Conservation (phyloP, 1,140 invertebrate species). For the Panagrolaimus sp. region DNA sequence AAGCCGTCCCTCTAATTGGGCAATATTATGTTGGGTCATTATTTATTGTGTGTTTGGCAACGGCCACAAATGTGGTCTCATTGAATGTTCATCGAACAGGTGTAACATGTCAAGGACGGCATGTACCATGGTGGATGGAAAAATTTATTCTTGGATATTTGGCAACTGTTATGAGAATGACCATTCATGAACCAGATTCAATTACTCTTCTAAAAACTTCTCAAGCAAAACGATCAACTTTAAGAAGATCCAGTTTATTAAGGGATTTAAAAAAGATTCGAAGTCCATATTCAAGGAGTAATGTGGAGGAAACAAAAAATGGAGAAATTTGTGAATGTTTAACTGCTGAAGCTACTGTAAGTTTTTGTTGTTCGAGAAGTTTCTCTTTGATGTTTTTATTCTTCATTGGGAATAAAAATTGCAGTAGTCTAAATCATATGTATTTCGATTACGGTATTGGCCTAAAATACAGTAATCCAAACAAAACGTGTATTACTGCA, state of each 20-base stretch:
- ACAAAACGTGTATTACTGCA: no score
- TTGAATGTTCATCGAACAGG: constrained; percentile 81
- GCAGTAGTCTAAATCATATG: no score
- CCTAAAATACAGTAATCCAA: no score
- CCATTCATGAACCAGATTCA: constrained; percentile 55
- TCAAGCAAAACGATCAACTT: constrained; percentile 43
- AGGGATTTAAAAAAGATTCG: constrained; percentile 54
- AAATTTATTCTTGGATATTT: constrained; percentile 56
- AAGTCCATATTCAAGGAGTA: constrained; percentile 47
- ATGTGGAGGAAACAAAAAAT: constrained; percentile 24
- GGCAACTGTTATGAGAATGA: constrained; percentile 49
- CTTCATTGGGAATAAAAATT: no score
- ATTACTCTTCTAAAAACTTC: constrained; percentile 54
- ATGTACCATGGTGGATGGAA: constrained; percentile 51
- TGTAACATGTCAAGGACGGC: constrained; percentile 47
- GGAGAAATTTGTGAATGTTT: constrained; percentile 48
- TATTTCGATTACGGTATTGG: no score
- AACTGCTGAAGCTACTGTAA: constrained; percentile 14
- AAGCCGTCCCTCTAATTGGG: constrained; percentile 80
- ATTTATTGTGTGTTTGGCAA: constrained; percentile 80
- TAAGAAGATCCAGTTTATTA: constrained; percentile 50
- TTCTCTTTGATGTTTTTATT: not conserved
- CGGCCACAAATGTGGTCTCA: constrained; percentile 70
- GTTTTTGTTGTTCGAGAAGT: not conserved
- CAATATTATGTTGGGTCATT: constrained; percentile 82